Evolutionary conservation across 1,140 invertebrate species (phyloP), one percentile per base, ranked within the genome.

Genomic region (Trypoxylus dichotomus): DNA sequence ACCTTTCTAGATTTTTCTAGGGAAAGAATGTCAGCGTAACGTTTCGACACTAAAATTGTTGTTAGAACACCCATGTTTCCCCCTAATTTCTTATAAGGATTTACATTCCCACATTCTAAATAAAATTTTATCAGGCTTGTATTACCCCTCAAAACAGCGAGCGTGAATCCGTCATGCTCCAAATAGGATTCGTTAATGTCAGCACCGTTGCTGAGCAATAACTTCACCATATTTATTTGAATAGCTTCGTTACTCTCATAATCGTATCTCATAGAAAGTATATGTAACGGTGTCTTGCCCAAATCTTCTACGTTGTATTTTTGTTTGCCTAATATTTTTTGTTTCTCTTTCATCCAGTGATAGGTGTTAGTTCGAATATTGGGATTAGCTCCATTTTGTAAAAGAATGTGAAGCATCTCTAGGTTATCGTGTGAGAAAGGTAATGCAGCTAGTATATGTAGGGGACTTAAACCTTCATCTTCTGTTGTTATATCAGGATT

Each of bases 381-480:
- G n/a, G 86, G 81, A 78, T 87, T 80, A 3, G 86, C 86, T 8
- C 84, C 85, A 79, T 82, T 81, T 79, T 87, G 80, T 13, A 89
- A 80, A 25, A 90, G 76, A 0, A 82, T 76, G 54, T 78, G 80
- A 24, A 86, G 82, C 13, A 89, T 83, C 41, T 86, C 80, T 1
- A 86, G 76, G 76, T 86, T 87, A 15, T 85, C 81, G 21, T 79
- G 19, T 15, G 82, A 82, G 42, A 86, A 83, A 25, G 80, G 83
- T 32, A 84, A 80, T 15, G 86, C 86, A 72, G 86, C 80, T 8
- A 86, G 82, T 37, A 89, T 78, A 73, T 89, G 88, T 73, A 90
- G 79, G 60, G 85, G 78, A 27, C 85, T 83, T 75, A 89, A 29
- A 75, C 79, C 75, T 77, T 88, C 85, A 58, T 85, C 76, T 13